These are phyloP conservation scores for Drosophila anomalipes DNA, from an alignment of 2,888 invertebrate species.

Conservation along the genomic window DNA sequence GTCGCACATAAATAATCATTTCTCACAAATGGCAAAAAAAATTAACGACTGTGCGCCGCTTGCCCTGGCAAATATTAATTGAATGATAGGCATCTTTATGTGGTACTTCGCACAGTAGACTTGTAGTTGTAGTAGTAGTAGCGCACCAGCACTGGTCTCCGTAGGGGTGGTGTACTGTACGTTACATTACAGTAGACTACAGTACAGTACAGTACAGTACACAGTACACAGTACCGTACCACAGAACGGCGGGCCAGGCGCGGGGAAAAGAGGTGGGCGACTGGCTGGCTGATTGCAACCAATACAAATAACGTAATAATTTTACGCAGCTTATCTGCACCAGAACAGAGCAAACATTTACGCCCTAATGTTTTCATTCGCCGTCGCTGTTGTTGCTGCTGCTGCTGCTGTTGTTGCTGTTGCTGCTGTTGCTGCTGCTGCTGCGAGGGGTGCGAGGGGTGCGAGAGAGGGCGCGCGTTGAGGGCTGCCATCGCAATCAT, in stretches of 20 bases:
- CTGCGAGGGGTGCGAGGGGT: neutral
- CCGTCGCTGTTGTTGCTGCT: neutral
- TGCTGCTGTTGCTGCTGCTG: neutral
- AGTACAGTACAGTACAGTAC: neutral
- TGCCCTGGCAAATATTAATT: conserved; percentile 75
- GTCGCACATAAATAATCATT: conserved; percentile 64
- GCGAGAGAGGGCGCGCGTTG: conserved; percentile 5
- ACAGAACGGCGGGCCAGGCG: neutral
- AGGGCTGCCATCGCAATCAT: conserved; percentile 70
- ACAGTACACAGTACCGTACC: neutral
- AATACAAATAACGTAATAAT: conserved; percentile 84
- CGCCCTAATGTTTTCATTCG: conserved; percentile 83
- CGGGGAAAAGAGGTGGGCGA: neutral
- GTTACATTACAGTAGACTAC: neutral
- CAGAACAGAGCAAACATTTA: conserved; percentile 84
- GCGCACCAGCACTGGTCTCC: neutral
- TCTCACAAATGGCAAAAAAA: conserved; percentile 57
- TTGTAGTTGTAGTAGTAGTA: neutral
- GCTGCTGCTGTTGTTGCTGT: too few relatives aligned
- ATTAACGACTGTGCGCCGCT: conserved; percentile 42
- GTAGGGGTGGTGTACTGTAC: neutral
- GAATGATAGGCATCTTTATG: conserved; percentile 82
- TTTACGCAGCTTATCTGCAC: conserved; percentile 83
- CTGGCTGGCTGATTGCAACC: conserved; percentile 72
- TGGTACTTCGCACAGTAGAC: conserved; percentile 53